These are phyloP conservation scores for Rhinolophus sinicus DNA, from an alignment of 2,113 vertebrate species.

Conservation along the genomic window DNA sequence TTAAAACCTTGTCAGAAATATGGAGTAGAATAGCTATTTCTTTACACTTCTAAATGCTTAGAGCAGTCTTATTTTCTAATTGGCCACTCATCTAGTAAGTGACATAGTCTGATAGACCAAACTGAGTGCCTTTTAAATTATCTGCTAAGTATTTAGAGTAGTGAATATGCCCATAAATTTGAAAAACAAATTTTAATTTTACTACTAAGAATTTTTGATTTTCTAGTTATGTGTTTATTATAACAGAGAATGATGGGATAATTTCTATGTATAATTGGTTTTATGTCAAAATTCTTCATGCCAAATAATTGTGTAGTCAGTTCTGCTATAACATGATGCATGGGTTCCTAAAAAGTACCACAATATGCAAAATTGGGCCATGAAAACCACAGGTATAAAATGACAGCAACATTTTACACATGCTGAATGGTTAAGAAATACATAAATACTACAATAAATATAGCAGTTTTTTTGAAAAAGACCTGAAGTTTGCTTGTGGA, in stretches of 20 bases:
- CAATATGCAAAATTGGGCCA: neutral
- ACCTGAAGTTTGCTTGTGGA: neutral
- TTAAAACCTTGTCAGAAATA: constrained; percentile 38
- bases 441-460: neutral
- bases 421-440: constrained; percentile 6
- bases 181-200: constrained; percentile 35
- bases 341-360: neutral
- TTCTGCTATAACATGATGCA: neutral
- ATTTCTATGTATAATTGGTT: neutral
- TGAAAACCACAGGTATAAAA: neutral
- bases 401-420: neutral
- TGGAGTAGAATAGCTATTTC: neutral
- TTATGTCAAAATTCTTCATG: constrained; percentile 39
- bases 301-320: neutral
- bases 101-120: neutral
- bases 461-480: neutral
- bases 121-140: neutral
- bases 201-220: constrained; percentile 13
- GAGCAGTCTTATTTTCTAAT: neutral
- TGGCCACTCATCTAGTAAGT: neutral
- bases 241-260: neutral
- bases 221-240: neutral
- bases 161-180: neutral
- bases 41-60: neutral
- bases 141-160: neutral